Conservation (phyloP, 2,113 vertebrate species). For the Podarcis raffonei region DNA sequence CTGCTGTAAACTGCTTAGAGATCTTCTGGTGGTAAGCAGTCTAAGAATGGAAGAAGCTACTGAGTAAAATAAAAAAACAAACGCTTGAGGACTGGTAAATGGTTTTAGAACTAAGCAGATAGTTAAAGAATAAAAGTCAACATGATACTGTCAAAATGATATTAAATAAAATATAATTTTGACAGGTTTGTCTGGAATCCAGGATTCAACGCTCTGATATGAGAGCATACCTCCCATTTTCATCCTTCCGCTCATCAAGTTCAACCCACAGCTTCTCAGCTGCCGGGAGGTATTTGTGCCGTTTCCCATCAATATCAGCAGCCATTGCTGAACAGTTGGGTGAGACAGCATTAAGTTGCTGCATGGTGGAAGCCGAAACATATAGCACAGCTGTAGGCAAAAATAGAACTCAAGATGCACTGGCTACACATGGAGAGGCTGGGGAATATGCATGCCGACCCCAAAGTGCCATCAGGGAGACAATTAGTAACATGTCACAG, state of each 20-base stretch:
- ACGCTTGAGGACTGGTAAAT: not conserved
- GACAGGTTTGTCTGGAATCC: not conserved
- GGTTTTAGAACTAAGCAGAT: not conserved
- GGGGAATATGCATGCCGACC: slow-evolving; percentile 10
- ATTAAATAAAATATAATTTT: slow-evolving; percentile 23
- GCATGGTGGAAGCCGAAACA: not conserved
- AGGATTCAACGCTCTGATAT: not conserved
- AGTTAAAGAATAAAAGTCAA: not conserved
- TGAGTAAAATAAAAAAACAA: too few relatives aligned
- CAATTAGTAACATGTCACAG: slow-evolving; percentile 66
- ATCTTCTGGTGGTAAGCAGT: too few relatives aligned
- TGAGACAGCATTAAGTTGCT: not conserved
- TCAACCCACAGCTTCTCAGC: not conserved
- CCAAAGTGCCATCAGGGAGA: slow-evolving; percentile 54
- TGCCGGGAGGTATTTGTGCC: not conserved
- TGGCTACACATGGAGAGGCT: not conserved
- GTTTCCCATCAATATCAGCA: not conserved
- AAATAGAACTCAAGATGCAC: slow-evolving; percentile 26
- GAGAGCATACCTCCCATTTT: not conserved
- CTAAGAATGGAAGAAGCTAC: too few relatives aligned
- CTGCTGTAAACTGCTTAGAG: not conserved
- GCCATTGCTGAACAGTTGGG: not conserved
- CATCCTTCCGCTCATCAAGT: not conserved
- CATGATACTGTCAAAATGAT: too few relatives aligned
- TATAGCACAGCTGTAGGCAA: slow-evolving; percentile 47